Percentiles rank a stretch among this genome's conserved stretches.
Evolutionary conservation across 2,888 invertebrate genomes (phyloP).

Genomic region (Euplagia quadripunctaria): DNA sequence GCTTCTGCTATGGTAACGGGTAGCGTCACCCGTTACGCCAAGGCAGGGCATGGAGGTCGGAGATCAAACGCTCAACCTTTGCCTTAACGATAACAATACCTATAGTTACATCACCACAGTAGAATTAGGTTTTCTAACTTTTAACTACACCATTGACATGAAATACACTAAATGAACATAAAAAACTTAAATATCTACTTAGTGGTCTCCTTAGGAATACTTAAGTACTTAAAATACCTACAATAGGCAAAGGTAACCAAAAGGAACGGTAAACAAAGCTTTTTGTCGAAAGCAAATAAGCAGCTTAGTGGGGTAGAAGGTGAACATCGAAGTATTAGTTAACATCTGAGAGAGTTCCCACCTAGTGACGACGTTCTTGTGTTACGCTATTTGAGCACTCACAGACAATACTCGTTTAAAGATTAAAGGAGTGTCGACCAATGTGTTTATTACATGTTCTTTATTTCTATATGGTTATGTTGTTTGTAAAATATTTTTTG

Average conservation of each 20-base stretch:
- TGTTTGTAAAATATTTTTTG: too few species aligned
- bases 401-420: background rate
- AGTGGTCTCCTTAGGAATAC: slow-evolving; percentile 42
- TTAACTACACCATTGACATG: slow-evolving; percentile 47
- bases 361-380: slow-evolving; percentile 17
- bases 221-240: slow-evolving; percentile 47
- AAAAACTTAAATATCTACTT: slow-evolving; percentile 21
- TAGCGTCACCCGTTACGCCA: too few species aligned
- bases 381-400: background rate
- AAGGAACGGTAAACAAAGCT: slow-evolving; percentile 53
- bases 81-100: background rate
- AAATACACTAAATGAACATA: slow-evolving; percentile 37
- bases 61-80: background rate
- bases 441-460: background rate
- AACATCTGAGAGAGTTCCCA: slow-evolving; percentile 36
- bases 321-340: slow-evolving; percentile 47
- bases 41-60: too few species aligned
- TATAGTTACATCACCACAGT: background rate
- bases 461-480: too few species aligned
- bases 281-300: slow-evolving; percentile 50
- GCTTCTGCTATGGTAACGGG: too few species aligned
- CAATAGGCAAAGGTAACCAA: slow-evolving; percentile 43
- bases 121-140: background rate
- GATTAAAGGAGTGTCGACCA: background rate
- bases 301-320: slow-evolving; percentile 59